Base-by-base conservation (phyloP, 2,113 vertebrate genomes). In the Bubalus kerabau region DNA sequence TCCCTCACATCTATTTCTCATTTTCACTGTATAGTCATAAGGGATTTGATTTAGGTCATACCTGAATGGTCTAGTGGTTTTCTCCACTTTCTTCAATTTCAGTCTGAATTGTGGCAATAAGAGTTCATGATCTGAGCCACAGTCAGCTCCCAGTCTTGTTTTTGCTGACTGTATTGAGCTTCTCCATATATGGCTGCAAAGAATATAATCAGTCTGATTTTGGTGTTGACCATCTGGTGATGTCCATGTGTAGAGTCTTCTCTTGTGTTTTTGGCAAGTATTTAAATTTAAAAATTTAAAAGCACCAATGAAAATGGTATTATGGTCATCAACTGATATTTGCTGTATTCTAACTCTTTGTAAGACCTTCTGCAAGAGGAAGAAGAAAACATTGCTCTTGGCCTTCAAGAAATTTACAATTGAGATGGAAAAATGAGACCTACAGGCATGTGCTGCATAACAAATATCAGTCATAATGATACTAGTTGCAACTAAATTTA, bases 141-240 rank as follows among this genome's bases (percentile, higher is more conserved):
- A 67, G 64, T 36, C 32, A 67, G 17, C 64, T 67, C 64, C 64
- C 2, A 0, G 32, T 67, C 64, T 36, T 67, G 17, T 67, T 67
- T 67, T 36, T 67, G 32, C 32, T 67, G 32, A 67, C 64, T 67
- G 64, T 67, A 21, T 67, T 36, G 1, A 36, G 17, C 17, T 36
- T 67, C 17, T 19, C 32, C 64, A 67, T 67, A 2, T 67, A 36
- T 36, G 32, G 17, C 8, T 36, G n/a, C 64, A 67, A 36, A 36
- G 32, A 67, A 36, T 67, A 36, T 67, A 36, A 21, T 67, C 64
- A 67, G 10, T 36, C 64, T 67, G 32, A 36, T 67, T 67, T 67
- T 0, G 0, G 17, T 67, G 64, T 67, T 0, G 0, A 67, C 17
- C 8, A 36, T 71, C n/a, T n/a, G 64, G 64, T 36, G 16, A 67